Percentiles rank a stretch among this genome's conserved stretches.
Evolutionary conservation across 2,113 vertebrate species (phyloP).

Genomic region (Struthidea cinerea): DNA sequence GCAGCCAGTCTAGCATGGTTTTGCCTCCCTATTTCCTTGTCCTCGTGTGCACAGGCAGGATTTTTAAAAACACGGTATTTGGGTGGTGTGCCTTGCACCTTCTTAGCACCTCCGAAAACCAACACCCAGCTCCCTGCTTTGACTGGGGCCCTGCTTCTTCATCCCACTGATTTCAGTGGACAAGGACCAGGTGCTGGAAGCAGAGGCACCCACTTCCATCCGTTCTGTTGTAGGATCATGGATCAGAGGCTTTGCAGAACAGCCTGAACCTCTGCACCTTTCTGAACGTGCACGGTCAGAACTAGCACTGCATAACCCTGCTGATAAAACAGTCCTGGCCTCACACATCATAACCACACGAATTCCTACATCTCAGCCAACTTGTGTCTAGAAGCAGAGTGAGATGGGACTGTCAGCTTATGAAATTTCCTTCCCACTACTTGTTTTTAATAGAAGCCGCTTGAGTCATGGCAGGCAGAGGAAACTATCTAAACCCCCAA

Average conservation of each 20-base stretch:
- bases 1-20: neutral
- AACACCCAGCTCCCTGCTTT: fast-evolving
- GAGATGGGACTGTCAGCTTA: conserved; percentile 22
- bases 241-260: neutral
- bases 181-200: neutral
- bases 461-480: conserved; percentile 43
- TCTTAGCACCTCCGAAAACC: neutral
- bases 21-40: neutral
- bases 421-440: conserved; percentile 40
- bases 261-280: neutral
- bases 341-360: neutral
- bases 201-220: neutral
- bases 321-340: neutral
- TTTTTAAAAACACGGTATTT: neutral
- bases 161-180: neutral
- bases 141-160: fast-evolving
- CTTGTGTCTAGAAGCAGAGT: neutral
- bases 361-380: conserved; percentile 32
- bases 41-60: neutral
- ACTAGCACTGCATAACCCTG: neutral
- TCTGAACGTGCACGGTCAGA: neutral
- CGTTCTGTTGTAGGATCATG: fast-evolving
- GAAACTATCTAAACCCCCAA: conserved; percentile 57
- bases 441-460: conserved; percentile 26
- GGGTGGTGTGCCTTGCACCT: neutral